These are phyloP conservation scores for Penaeus indicus DNA, from an alignment of 1,140 invertebrate genomes.

Conservation along the genomic window DNA sequence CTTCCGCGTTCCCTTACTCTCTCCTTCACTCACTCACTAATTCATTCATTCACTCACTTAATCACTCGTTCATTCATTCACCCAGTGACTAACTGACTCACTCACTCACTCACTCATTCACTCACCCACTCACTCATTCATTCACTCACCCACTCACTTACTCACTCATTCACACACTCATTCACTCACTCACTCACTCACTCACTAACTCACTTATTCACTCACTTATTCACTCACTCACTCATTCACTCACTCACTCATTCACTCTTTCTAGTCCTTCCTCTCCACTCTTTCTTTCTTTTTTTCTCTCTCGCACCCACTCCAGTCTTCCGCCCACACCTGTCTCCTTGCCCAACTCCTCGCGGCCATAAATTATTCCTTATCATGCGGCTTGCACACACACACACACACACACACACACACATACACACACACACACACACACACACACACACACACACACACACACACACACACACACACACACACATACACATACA, in stretches of 20 bases:
- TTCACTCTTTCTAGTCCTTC: background rate
- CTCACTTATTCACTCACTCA: background rate
- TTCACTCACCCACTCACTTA: background rate
- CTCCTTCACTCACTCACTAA: background rate
- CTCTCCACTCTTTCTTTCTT: slow-evolving; percentile 8
- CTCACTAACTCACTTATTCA: background rate
- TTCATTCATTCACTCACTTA: background rate
- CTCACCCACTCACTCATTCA: background rate
- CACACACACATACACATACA: too few relatives aligned
- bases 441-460: too few relatives aligned
- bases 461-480: too few relatives aligned
- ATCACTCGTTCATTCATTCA: background rate
- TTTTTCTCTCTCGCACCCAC: background rate
- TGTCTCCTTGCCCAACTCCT: too few relatives aligned
- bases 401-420: too few relatives aligned
- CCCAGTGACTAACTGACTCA: background rate
- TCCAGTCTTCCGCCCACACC: too few relatives aligned
- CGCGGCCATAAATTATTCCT: too few relatives aligned
- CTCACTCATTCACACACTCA: background rate
- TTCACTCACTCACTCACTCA: background rate
- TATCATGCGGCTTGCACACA: too few relatives aligned
- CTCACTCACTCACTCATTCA: background rate
- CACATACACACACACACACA: too few relatives aligned
- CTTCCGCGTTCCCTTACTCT: too few relatives aligned
- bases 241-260: background rate